Base-by-base conservation (phyloP, 2,113 vertebrate species). In the Tyrannus savana region DNA sequence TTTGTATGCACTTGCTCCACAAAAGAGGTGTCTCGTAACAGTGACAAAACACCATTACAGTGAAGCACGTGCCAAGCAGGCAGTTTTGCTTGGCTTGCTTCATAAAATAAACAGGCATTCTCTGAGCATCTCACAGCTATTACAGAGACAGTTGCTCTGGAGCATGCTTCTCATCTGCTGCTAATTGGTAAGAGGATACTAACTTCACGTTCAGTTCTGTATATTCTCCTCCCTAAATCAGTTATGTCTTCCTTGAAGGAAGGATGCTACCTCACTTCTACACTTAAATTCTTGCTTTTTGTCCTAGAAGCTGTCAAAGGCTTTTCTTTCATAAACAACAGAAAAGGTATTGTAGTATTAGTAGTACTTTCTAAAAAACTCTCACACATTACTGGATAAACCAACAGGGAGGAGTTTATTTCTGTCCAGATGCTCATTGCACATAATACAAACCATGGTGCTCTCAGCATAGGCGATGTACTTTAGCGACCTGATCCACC, bases 121-220 rank as follows among this genome's bases (percentile, higher is more conserved):
- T 53, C 44, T 14, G 8, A 64, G 79, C 56, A 89, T 64, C 88
- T 60, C 79, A 72, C 41, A 90, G 90, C 88, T 90, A 72, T 81
- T 56, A 39, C 10, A 56, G 73, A 47, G 63, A 60, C 35, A 67
- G 63, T 0, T 56, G 31, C 46, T 92, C 56, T 68, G 64, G 4
- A 2, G 17, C 56, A 17, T 11, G 19, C 19, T 60, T 30, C 80
- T 90, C 64, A 49, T 84, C 78, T 72, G 75, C 84, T 77, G 76
- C 44, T 96, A 75, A 90, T 47, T 19, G 7, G 11, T n/a, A 41
- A 3, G 30, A 68, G 47, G 53, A 87, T 47, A 73, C 16, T 10
- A 71, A 83, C 79, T 33, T 68, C 72, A 52, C 1, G 0, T 44
- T 76, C 59, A 78, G 59, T 44, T 78, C 35, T 41, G 7, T 33